These are phyloP conservation scores for Leptothorax acervorum DNA, from an alignment of 2,888 invertebrate genomes.

Conservation along the genomic window DNA sequence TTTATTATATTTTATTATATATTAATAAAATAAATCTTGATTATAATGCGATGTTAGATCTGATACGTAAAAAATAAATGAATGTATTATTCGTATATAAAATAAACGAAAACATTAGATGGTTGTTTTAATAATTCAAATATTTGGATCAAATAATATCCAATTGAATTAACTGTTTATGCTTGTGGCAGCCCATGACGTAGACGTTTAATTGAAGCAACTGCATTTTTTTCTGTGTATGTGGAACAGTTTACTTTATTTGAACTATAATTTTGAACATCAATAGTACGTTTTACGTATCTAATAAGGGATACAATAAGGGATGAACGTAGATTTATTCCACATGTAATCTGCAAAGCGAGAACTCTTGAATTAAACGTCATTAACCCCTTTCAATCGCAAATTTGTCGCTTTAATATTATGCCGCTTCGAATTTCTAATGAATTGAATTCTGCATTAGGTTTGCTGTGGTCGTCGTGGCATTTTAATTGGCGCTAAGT, in stretches of 20 bases:
- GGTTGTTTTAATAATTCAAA: too few relatives aligned
- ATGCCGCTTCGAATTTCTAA: conserved; percentile 1
- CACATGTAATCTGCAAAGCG: not conserved
- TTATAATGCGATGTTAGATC: not conserved
- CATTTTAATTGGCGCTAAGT: conserved; percentile 35
- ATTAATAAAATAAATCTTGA: not conserved
- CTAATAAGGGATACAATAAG: not conserved
- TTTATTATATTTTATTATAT: not conserved
- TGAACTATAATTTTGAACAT: not conserved
- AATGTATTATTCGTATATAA: not conserved
- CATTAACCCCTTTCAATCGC: not conserved
- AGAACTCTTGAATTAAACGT: not conserved
- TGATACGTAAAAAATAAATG: not conserved
- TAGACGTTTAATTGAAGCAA: too few relatives aligned
- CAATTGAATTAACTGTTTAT: too few relatives aligned
- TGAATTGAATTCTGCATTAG: conserved; percentile 26
- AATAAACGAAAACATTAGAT: not conserved
- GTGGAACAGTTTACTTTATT: not conserved
- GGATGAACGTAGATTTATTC: not conserved
- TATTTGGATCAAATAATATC: too few relatives aligned
- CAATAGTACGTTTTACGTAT: not conserved
- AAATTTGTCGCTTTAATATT: not conserved
- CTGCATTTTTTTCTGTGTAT: not conserved
- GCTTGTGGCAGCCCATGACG: too few relatives aligned
- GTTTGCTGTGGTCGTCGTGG: not conserved